These are phyloP conservation scores for Cheilosia vernalis DNA, from an alignment of 2,888 invertebrate species.

Conservation along the genomic window DNA sequence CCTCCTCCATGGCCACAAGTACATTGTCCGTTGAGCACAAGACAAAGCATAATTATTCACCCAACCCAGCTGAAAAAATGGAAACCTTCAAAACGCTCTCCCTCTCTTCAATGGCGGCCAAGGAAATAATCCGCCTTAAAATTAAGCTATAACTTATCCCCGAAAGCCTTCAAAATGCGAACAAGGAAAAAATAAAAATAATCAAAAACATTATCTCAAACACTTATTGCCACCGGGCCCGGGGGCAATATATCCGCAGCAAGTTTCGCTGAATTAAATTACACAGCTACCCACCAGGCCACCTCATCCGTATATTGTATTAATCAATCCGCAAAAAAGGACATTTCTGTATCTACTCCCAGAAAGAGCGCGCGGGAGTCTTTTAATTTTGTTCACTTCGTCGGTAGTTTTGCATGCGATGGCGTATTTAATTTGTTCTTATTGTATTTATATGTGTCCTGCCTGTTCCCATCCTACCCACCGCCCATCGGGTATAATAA, in stretches of 20 bases:
- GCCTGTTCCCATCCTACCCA: constrained; percentile 13
- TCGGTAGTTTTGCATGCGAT: constrained; percentile 56
- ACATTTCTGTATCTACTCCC: constrained; percentile 7
- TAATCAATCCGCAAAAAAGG: constrained; percentile 45
- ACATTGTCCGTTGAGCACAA: not conserved
- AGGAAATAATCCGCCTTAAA: constrained; percentile 42
- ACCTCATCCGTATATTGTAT: constrained; percentile 24
- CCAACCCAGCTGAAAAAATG: constrained; percentile 24
- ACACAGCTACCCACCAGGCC: constrained; percentile 29
- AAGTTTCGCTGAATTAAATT: constrained; percentile 53
- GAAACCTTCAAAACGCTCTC: constrained; percentile 19
- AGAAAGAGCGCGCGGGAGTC: constrained; percentile 35
- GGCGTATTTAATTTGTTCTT: constrained; percentile 39
- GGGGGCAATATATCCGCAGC: not conserved
- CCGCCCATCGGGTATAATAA: constrained; percentile 21
- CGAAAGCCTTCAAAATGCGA: constrained; percentile 10
- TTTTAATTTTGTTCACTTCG: constrained; percentile 15
- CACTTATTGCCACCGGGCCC: constrained; percentile 24
- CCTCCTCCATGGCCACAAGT: not conserved
- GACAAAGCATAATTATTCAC: not conserved
- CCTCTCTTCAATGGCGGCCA: not conserved
- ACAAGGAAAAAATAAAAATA: constrained; percentile 18
- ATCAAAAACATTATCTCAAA: constrained; percentile 8
- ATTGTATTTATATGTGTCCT: constrained; percentile 9
- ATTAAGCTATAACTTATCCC: constrained; percentile 13